phyloP scores from a whole-genome alignment of 2,113 vertebrate species.

The Clarias batrachus region DNA sequence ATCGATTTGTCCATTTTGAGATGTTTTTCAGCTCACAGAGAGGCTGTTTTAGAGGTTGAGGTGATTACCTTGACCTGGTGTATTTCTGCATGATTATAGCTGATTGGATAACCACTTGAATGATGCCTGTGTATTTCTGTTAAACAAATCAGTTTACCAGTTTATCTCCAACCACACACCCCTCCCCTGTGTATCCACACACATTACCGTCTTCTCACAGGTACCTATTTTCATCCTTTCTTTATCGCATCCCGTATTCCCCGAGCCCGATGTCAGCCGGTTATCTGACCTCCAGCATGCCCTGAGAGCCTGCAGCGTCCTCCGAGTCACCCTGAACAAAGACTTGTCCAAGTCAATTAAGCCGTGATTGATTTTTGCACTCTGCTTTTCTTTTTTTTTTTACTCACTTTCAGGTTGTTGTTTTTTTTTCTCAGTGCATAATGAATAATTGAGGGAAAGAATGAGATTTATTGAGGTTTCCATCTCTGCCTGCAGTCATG shows the following conservation, averaged over 20 bases:
- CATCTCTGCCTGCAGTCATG: neutral
- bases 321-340: conserved; percentile 46
- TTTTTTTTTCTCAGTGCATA: conserved; percentile 37
- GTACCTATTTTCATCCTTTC: neutral
- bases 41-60: neutral
- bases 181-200: neutral
- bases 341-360: conserved; percentile 57
- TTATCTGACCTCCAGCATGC: conserved; percentile 43
- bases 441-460: conserved; percentile 49
- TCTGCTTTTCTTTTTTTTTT: conserved; percentile 11
- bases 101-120: neutral
- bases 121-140: neutral
- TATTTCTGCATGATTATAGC: neutral
- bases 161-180: neutral
- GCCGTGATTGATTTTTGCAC: conserved; percentile 52
- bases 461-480: conserved; percentile 27
- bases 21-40: neutral
- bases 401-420: conserved; percentile 1
- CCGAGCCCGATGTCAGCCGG: neutral
- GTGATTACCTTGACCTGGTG: neutral
- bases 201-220: neutral
- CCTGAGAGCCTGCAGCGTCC: conserved; percentile 26
- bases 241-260: neutral
- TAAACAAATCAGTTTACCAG: neutral
- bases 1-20: neutral